Evolutionary conservation across 35 echinoderm and acorn worm species (phyloP), one percentile per base, ranked within the genome.

Genomic region (Lytechinus pictus): DNA sequence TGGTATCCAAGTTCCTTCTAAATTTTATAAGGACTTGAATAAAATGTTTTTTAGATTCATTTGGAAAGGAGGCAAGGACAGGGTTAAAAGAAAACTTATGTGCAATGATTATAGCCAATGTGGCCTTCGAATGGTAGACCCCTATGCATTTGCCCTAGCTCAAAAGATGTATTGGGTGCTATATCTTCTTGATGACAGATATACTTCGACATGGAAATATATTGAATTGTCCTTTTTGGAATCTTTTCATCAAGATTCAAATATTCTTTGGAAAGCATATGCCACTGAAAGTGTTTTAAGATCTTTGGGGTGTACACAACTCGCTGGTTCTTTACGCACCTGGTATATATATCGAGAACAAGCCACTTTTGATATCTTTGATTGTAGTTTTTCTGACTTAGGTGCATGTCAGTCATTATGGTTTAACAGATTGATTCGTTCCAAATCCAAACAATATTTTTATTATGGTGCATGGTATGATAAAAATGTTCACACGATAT

Each of bases 41-140:
- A 94, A n/a, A 29, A 1, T 94, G 57, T 94, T 94, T 11, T 94
- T 33, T 86, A 94, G 86, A 33, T 94, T 94, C 44, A 86, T 94
- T 94, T 94, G 94, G 94, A 94, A 60, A 79, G 94, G 94, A 51
- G 94, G 94, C 44, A 94, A 94, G 8, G 54, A 94, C 33, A 57
- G 94, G 0, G 55, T 61, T 9, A 86, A 94, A 61, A 57, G 58
- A 53, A 53, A 53, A 92, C 8, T 8, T 5, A 52, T 92, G 91
- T 94, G 27, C 86, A 94, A 86, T 94, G 94, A 79, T 61, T 94
- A 79, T 86, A 79, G 28, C 21, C 29, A 92, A 27, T 79, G 58
- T 66, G 94, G 94, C 54, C 94, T 86, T 94, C 21, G 51, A 66
- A 94, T 94, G 94, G 27, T 94, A 27, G 61, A 94, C 66, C 55